These are phyloP conservation scores for Todiramphus saurophagus DNA, from an alignment of 2,113 vertebrate species.

Conservation along the genomic window DNA sequence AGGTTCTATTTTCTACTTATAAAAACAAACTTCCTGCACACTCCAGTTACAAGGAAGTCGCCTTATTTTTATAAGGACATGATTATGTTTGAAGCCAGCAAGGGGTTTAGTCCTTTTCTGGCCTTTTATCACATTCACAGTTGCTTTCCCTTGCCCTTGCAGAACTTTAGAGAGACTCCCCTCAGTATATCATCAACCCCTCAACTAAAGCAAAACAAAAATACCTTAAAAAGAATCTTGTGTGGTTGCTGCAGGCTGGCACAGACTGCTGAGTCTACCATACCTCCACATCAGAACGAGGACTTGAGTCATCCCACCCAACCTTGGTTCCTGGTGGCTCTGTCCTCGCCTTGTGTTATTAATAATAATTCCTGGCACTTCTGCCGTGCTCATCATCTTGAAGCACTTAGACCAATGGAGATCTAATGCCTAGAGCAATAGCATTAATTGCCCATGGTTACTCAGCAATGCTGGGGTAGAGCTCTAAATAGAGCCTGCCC, in stretches of 20 bases:
- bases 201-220: neutral
- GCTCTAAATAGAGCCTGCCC: neutral
- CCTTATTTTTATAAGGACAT: constrained; percentile 30
- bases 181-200: neutral
- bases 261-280: neutral
- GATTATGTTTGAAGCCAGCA: constrained; percentile 17
- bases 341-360: neutral
- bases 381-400: neutral
- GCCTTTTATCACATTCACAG: constrained; percentile 11
- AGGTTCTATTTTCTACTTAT: constrained; percentile 54
- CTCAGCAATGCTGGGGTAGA: neutral
- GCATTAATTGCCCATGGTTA: neutral
- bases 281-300: neutral
- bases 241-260: neutral
- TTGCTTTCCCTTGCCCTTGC: constrained; percentile 22
- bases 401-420: neutral
- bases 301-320: neutral
- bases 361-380: neutral
- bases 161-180: constrained; percentile 2
- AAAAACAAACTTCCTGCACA: constrained; percentile 54
- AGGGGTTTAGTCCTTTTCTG: neutral
- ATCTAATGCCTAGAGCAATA: neutral
- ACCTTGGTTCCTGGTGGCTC: neutral
- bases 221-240: neutral
- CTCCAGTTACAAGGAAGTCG: constrained; percentile 47